phyloP scores from a whole-genome alignment of 2,888 invertebrate species.

The Nemurella pictetii region DNA sequence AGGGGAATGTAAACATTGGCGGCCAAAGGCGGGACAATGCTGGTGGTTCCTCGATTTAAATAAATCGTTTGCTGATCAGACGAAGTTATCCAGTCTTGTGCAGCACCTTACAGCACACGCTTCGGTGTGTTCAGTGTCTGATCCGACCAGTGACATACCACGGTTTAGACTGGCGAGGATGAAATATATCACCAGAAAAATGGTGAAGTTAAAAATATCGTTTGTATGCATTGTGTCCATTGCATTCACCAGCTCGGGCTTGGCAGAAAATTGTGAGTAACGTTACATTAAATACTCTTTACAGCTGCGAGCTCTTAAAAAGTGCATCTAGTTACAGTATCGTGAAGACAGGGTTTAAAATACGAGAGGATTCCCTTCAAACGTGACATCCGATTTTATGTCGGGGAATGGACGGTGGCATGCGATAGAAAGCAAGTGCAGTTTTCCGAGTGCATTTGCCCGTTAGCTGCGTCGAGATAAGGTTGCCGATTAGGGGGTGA shows the following conservation, averaged over 20 bases:
- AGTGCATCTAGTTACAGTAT: no score
- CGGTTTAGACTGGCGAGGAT: neutral
- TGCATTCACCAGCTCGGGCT: neutral
- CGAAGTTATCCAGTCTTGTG: conserved; percentile 6
- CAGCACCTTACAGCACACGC: conserved; percentile 2
- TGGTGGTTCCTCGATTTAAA: conserved; percentile 30
- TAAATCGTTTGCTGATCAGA: conserved; percentile 27
- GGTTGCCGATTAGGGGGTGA: no score
- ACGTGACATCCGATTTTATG: no score
- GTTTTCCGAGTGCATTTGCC: no score
- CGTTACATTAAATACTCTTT: no score
- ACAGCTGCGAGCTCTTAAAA: no score
- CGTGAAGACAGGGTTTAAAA: no score
- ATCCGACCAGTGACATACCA: neutral
- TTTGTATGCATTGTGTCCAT: neutral
- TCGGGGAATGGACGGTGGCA: no score
- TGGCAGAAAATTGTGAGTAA: conserved; percentile 24
- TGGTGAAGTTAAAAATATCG: neutral
- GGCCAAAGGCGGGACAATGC: conserved; percentile 5
- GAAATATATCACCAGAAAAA: conserved; percentile 5
- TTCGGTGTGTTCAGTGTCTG: neutral
- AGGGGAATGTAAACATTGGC: conserved; percentile 17
- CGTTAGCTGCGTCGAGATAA: no score
- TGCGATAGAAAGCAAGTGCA: no score
- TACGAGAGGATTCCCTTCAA: no score